These are phyloP conservation scores for Chaetodon auriga DNA, from an alignment of 2,113 vertebrate species.

Conservation along the genomic window DNA sequence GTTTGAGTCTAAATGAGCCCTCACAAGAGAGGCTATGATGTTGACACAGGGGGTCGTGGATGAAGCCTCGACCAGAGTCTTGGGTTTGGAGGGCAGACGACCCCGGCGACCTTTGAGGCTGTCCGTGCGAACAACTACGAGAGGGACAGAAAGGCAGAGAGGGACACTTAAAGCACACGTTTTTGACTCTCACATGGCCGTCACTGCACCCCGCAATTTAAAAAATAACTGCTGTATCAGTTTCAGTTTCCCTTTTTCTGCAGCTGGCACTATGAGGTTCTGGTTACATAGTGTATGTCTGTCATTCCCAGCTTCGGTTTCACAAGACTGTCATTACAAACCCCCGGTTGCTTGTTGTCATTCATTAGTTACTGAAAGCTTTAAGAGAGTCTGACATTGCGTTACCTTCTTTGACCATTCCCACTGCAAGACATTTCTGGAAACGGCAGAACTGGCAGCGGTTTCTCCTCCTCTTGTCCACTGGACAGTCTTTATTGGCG, in stretches of 20 bases:
- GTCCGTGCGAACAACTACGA: conserved; percentile 93
- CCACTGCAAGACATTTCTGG: conserved; percentile 96
- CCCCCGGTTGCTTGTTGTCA: not conserved
- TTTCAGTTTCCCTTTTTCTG: conserved; percentile 60
- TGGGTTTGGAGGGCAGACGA: conserved; percentile 93
- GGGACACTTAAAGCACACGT: conserved; percentile 3
- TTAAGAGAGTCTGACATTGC: conserved; percentile 29
- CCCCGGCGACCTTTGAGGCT: conserved; percentile 94
- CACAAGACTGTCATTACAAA: conserved; percentile 58
- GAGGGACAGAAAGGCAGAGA: not conserved
- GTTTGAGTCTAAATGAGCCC: conserved; percentile 90
- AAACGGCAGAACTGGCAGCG: conserved; percentile 98
- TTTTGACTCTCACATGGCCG: conserved; percentile 30
- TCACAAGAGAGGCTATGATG: conserved; percentile 91
- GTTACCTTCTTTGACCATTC: conserved; percentile 98
- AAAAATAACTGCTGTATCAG: conserved; percentile 54
- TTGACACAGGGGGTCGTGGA: conserved; percentile 83
- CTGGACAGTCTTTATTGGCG: conserved; percentile 95
- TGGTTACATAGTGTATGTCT: conserved; percentile 50
- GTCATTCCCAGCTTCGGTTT: conserved; percentile 53
- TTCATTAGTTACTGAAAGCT: conserved; percentile 28
- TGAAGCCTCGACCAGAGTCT: conserved; percentile 81
- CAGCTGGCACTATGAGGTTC: conserved; percentile 55
- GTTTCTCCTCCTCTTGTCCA: conserved; percentile 95
- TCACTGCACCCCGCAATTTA: not conserved